These are phyloP conservation scores for Scalopus aquaticus DNA, from an alignment of 2,113 vertebrate species.

Conservation along the genomic window DNA sequence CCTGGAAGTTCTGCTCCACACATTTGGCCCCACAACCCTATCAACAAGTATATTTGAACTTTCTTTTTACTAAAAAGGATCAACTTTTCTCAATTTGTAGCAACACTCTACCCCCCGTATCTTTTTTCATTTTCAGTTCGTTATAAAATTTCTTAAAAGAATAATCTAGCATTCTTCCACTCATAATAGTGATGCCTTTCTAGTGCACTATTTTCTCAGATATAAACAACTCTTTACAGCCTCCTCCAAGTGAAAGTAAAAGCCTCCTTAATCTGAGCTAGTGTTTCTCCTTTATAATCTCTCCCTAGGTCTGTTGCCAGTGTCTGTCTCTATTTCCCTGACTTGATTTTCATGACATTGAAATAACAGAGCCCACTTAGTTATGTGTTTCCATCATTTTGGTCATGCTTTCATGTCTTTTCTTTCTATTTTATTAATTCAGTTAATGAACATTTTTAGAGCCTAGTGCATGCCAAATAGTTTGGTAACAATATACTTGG, in stretches of 20 bases:
- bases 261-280: not conserved
- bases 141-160: conserved; percentile 6
- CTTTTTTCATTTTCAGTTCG: not conserved
- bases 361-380: not conserved
- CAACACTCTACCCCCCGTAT: not conserved
- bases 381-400: not conserved
- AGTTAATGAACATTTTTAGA: not conserved
- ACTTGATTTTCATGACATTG: not conserved
- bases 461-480: not conserved
- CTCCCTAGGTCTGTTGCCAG: not conserved
- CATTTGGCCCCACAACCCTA: not conserved
- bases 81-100: not conserved
- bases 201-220: not conserved
- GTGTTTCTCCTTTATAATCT: not conserved
- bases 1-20: not conserved
- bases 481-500: not conserved
- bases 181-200: not conserved
- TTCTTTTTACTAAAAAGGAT: not conserved
- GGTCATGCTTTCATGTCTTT: not conserved
- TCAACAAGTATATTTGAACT: not conserved
- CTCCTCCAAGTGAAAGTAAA: not conserved
- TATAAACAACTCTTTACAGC: not conserved
- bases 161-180: not conserved
- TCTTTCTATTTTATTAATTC: not conserved
- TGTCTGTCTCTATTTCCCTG: not conserved